Evolutionary conservation across 2,113 vertebrate species (phyloP).

Genomic region (Dolichallabes microphthalmus): DNA sequence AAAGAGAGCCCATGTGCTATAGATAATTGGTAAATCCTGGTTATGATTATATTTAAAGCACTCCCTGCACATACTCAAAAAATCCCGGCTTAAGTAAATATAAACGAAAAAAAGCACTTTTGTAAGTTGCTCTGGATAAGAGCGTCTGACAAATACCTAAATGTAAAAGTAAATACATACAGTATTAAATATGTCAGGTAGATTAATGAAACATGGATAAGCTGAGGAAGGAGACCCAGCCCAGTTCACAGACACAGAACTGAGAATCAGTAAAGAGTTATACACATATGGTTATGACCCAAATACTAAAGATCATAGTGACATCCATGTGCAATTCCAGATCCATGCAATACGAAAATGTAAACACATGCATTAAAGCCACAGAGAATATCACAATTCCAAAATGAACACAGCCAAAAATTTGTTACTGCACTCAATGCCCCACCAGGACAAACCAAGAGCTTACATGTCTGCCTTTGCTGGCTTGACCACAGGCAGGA

Average conservation of each 20-base stretch:
- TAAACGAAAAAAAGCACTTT: too few species aligned
- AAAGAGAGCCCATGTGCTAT: not conserved
- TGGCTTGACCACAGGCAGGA: slow-evolving; percentile 88
- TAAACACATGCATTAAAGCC: slow-evolving; percentile 43
- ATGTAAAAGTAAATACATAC: not conserved
- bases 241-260: not conserved
- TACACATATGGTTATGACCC: not conserved
- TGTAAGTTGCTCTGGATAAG: too few species aligned
- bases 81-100: not conserved
- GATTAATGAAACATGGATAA: not conserved
- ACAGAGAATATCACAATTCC: not conserved
- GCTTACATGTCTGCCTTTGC: slow-evolving; percentile 99
- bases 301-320: not conserved
- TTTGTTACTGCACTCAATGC: slow-evolving; percentile 6
- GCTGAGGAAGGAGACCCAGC: too few species aligned
- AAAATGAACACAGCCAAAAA: not conserved
- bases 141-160: too few species aligned
- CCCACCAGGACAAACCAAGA: slow-evolving; percentile 59
- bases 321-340: not conserved
- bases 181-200: not conserved
- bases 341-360: slow-evolving; percentile 31
- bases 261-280: not conserved
- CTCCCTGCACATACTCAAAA: not conserved
- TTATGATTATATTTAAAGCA: not conserved
- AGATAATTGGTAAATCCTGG: not conserved